Conservation (phyloP, 2,888 invertebrate genomes). For the Candidula unifasciata region DNA sequence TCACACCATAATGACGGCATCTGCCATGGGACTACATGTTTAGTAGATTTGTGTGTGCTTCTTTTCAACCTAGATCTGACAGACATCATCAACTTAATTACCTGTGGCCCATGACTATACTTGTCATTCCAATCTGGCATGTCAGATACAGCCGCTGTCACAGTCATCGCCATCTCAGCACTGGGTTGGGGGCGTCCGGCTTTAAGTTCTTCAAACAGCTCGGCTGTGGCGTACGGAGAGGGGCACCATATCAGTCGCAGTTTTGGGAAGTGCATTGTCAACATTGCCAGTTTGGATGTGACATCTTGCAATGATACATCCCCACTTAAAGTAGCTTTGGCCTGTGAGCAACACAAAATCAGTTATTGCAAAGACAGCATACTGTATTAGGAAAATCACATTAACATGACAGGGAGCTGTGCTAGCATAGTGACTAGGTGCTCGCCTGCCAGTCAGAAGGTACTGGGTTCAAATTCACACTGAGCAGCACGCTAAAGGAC, state of each 20-base stretch:
- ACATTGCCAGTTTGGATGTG: constrained; percentile 90
- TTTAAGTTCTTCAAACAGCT: constrained; percentile 96
- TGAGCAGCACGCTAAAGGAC: too few species aligned
- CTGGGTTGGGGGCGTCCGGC: constrained; percentile 90
- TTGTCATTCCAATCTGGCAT: constrained; percentile 80
- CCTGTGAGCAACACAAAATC: constrained; percentile 80
- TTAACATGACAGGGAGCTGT: not conserved
- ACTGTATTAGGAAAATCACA: not conserved
- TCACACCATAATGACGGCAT: too few species aligned
- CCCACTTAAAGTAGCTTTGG: constrained; percentile 85
- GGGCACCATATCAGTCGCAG: constrained; percentile 97
- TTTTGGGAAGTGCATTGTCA: constrained; percentile 96
- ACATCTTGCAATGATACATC: constrained; percentile 88
- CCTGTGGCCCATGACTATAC: constrained; percentile 85
- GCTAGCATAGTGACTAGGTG: too few species aligned
- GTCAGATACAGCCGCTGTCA: constrained; percentile 80
- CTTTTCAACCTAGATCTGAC: too few species aligned
- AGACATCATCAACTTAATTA: constrained; percentile 52
- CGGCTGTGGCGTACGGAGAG: constrained; percentile 95
- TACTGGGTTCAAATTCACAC: too few species aligned
- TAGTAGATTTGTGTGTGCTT: too few species aligned
- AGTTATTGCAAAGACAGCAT: not conserved
- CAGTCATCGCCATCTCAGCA: constrained; percentile 84
- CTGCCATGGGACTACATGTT: too few species aligned
- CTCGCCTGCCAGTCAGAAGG: too few species aligned